phyloP scores from a whole-genome alignment of 1,140 invertebrate species.

The Aphaenogaster ashmeadi region DNA sequence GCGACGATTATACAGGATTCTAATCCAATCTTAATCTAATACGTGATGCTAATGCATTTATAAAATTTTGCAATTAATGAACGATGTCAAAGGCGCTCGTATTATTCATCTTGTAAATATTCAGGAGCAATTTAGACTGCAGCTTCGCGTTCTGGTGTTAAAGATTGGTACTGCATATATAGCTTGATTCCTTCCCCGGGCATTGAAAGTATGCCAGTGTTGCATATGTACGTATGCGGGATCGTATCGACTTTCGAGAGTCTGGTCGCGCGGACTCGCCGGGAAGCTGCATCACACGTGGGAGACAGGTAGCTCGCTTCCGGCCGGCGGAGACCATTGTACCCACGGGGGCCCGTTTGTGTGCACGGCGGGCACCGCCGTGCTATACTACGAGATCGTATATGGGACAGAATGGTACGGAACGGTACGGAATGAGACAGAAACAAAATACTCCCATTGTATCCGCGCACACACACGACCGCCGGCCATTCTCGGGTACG shows the following conservation, averaged over 20 bases:
- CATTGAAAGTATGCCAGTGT: slow-evolving; percentile 18
- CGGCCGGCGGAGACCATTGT: slow-evolving; percentile 78
- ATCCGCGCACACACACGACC: not conserved
- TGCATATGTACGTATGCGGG: slow-evolving; percentile 10
- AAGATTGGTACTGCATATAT: not conserved
- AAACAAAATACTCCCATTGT: slow-evolving; percentile 49
- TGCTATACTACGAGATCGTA: slow-evolving; percentile 59
- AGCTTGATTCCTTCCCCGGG: not conserved
- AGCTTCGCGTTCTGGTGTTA: not conserved
- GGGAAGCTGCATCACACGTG: slow-evolving; percentile 77
- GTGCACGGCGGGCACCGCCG: slow-evolving; percentile 24
- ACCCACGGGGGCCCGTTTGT: slow-evolving; percentile 49
- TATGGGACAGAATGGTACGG: slow-evolving; percentile 45
- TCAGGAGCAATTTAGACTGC: no score
- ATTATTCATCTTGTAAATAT: not conserved
- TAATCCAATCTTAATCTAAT: not conserved
- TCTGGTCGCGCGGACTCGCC: slow-evolving; percentile 46
- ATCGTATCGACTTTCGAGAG: slow-evolving; percentile 56
- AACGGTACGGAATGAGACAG: slow-evolving; percentile 33
- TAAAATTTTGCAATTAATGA: not conserved
- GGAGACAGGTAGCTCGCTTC: slow-evolving; percentile 86
- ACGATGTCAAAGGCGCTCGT: not conserved
- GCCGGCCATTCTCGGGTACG: not conserved
- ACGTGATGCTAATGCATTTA: not conserved
- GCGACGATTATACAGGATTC: not conserved